Conservation (phyloP, 2,113 vertebrate species). For the Hassar affinis region DNA sequence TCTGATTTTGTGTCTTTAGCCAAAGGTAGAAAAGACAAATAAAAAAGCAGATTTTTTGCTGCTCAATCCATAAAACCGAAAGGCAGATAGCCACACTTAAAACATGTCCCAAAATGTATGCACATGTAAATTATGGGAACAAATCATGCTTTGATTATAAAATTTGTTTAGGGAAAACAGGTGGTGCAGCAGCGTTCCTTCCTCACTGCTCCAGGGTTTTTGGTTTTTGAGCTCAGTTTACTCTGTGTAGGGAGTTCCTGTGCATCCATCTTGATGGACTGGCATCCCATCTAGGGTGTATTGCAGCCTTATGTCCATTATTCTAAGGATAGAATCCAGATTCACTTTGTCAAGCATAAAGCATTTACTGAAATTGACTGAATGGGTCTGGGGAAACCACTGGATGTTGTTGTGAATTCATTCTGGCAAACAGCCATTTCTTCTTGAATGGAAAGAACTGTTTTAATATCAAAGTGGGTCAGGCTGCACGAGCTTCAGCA, state of each 20-base stretch:
- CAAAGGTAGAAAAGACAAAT: neutral
- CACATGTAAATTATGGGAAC: neutral
- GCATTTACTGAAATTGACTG: neutral
- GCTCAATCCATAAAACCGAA: neutral
- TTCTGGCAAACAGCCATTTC: neutral
- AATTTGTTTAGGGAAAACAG: neutral
- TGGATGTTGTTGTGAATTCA: neutral
- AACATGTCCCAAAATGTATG: neutral
- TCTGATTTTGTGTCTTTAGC: neutral
- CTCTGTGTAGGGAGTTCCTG: neutral
- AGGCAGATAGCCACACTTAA: neutral
- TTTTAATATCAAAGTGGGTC: slow-evolving; percentile 61
- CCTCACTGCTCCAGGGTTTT: neutral
- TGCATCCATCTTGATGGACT: no score
- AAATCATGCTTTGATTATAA: neutral
- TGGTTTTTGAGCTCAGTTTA: neutral
- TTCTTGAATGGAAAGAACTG: slow-evolving; percentile 35
- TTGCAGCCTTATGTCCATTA: neutral
- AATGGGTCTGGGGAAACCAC: neutral
- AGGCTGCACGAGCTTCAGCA: slow-evolving; percentile 49
- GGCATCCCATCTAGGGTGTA: neutral
- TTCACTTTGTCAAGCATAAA: neutral
- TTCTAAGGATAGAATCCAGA: neutral
- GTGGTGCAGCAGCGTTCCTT: neutral
- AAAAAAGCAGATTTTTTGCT: neutral